phyloP scores from a whole-genome alignment of 2,797 vertebrate genomes.

The Acrossocheilus wenchowensis region DNA sequence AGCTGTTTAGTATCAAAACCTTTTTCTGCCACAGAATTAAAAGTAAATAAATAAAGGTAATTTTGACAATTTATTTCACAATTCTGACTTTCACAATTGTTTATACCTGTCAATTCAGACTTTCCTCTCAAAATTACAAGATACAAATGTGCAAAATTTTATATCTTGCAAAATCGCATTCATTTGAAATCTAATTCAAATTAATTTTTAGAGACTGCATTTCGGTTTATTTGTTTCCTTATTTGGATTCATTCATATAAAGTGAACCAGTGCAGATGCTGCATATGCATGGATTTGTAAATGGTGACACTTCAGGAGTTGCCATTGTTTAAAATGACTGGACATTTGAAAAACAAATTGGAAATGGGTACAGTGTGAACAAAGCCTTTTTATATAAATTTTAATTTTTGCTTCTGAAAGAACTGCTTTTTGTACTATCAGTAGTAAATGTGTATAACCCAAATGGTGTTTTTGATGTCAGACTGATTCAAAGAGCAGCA shows the following conservation, averaged over 20 bases:
- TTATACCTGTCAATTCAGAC: too few species aligned
- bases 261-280: neutral
- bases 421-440: neutral
- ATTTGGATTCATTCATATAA: too few species aligned
- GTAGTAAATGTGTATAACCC: neutral
- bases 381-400: neutral
- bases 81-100: too few species aligned
- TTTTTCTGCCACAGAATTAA: neutral
- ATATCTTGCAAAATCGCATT: too few species aligned
- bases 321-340: neutral
- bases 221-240: neutral
- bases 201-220: neutral
- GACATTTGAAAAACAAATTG: neutral
- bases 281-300: neutral
- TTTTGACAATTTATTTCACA: too few species aligned
- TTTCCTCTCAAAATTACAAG: neutral
- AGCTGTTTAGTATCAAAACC: neutral
- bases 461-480: conserved; percentile 10
- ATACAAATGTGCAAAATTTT: neutral
- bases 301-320: neutral
- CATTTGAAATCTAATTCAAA: too few species aligned
- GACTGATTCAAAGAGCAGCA: neutral
- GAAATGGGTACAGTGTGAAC: conserved; percentile 7
- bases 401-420: neutral
- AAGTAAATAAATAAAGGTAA: too few species aligned